Base-by-base conservation (phyloP, 1,140 invertebrate species). In the Apis dorsata region DNA sequence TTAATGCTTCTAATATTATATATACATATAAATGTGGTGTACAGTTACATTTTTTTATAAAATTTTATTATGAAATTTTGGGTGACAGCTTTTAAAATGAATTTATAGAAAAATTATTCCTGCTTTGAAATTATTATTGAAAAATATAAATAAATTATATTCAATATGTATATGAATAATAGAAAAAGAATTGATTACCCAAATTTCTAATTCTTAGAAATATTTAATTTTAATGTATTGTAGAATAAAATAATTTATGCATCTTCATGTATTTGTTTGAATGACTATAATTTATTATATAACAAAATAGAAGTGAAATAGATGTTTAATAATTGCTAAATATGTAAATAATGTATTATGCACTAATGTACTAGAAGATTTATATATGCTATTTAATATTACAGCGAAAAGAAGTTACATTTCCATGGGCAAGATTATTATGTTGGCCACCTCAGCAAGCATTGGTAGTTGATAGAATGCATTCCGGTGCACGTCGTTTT, bases 401-500 rank as follows among this genome's bases (percentile, higher is more conserved):
- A 83, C 83, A 93, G 92, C 88, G 90, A 72, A 92, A 94, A 21
- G 93, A 94, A 66, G 77, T 91, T 87, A 82, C 88, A 77, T 93
- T 97, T 82, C 96, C 97, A 44, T 97, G 97, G 95, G 96, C 96
- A 88, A 96, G 96, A 92, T 94, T 97, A 66, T 94, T 98, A 66
- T 95, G 95, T 65, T 96, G 96, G 76, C 96, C 97, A 44, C 96
- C 97, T 34, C 97, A 97, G 81, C 97, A 98, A 90, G 97, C 97
- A 86, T 95, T 98, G 71, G 96, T 98, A n/a, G 97, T 99, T 66
- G 98, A 99, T 91, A 95, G 98, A 84, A 98, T 99, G 97, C 97
- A 98, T 93, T 98, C 97, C 34, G 97, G 97, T 86, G 97, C 97
- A 62, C 93, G 97, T 21, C 95, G 98, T 81, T 98, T 98, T 94